Evolutionary conservation across 2,797 vertebrate genomes (phyloP), one percentile per base, ranked within the genome.

Genomic region (Scolopax bukidnonensis): DNA sequence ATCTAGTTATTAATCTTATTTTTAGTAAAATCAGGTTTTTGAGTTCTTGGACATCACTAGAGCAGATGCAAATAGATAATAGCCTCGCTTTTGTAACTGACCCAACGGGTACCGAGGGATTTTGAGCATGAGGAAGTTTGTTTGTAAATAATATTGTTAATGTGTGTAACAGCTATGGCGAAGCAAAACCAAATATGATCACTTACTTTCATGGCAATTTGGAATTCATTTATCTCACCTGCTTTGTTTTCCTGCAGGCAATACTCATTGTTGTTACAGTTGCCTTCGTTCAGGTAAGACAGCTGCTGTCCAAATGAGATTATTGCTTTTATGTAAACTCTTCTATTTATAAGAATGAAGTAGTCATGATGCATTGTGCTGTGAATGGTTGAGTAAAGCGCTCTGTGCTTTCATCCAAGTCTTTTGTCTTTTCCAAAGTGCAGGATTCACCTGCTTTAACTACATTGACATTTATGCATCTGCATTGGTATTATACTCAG

Each of bases 231-330:
- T 70, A 5, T 84, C 68, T 87, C 73, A 68, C 38, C 23, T 17
- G 2, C 27, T 82, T 60, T 94, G 33, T 95, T 84, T 93, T 88
- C 74, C 57, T 92, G 76, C 97, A 99, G 99, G 99, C 99, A 97
- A 99, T 99, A 97, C 98, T 99, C 93, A 99, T 99, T 8, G 99
- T 99, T 12, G 99, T 99, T 96, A 99, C 99, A 0, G 99, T 99
- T 84, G 99, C 99, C 95, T 99, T 99, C 47, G 99, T 99, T 94
- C 99, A 99, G 99, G 99, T 99, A 96, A 98, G 98, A 91, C 32
- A 38, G 56, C 79, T 88, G 13, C 76, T 96, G 85, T 94, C 59
- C 61, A 73, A 54, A 25, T 40, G 73, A 64, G 40, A 47, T 61
- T 16, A 65, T 32, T 83, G 61, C 48, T 81, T 87, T 81, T 68